A percentile compares a stretch with the other conserved stretches of the same genome.
phyloP scores from a whole-genome alignment of 2,888 invertebrate species.

The Andrena hattorfiana region DNA sequence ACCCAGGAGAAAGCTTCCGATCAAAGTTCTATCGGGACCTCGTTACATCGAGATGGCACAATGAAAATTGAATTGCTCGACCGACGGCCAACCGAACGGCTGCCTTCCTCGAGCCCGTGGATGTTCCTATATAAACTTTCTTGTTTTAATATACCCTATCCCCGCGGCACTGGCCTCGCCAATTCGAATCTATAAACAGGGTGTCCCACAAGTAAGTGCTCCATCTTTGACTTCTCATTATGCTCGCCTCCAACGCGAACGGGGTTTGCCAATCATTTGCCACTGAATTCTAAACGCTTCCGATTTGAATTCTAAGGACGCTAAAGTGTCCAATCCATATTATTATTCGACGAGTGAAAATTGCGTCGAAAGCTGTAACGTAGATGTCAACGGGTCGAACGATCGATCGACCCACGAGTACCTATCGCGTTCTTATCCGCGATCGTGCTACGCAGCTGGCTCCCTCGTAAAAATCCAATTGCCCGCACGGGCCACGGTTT shows the following conservation, averaged over 20 bases:
- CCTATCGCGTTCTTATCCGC: slow-evolving; percentile 28
- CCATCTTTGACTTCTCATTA: no score
- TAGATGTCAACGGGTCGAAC: background rate
- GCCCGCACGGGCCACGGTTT: background rate
- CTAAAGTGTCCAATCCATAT: no score
- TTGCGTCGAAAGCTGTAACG: no score
- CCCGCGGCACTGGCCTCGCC: background rate
- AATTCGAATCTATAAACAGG: background rate
- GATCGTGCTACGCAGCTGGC: slow-evolving; percentile 20
- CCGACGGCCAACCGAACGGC: slow-evolving; percentile 3
- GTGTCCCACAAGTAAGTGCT: background rate
- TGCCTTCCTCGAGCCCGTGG: background rate
- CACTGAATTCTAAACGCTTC: no score
- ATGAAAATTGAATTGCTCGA: slow-evolving; percentile 55
- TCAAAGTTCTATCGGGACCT: slow-evolving; percentile 54
- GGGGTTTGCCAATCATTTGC: no score
- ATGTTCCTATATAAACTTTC: background rate
- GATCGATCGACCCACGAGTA: background rate
- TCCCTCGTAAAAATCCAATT: slow-evolving; percentile 44
- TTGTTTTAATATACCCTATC: slow-evolving; percentile 15
- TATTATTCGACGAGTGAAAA: no score
- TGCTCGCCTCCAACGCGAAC: no score
- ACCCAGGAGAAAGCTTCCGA: slow-evolving; percentile 48
- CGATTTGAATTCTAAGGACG: no score
- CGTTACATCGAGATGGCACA: slow-evolving; percentile 52